Conservation (phyloP, 2,888 invertebrate genomes). For the Ashinkailepas kermadecensis region DNA sequence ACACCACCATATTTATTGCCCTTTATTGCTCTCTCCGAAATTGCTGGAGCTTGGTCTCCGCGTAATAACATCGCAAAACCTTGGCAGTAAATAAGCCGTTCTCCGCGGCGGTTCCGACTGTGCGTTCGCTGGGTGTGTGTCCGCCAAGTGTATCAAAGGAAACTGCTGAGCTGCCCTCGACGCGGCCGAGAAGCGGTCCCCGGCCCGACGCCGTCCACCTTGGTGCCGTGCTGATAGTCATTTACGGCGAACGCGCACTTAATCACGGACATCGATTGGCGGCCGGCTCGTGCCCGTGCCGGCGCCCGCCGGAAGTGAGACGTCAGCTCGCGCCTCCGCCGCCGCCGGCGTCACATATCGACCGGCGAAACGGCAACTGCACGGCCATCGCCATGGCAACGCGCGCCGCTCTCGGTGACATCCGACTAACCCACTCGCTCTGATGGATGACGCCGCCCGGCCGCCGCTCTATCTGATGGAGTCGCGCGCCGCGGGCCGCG, state of each 20-base stretch:
- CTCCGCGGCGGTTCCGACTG: too few relatives aligned
- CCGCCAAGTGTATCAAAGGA: too few relatives aligned
- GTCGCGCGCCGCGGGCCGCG: background rate
- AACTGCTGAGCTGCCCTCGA: too few relatives aligned
- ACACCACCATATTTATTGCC: too few relatives aligned
- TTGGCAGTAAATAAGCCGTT: too few relatives aligned
- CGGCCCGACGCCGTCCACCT: background rate
- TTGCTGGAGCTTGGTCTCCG: too few relatives aligned
- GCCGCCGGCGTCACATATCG: background rate
- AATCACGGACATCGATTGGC: conserved; percentile 1
- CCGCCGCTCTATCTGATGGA: background rate
- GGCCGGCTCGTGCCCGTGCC: background rate
- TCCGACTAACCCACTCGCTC: background rate
- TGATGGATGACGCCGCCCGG: background rate
- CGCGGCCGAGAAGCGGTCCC: too few relatives aligned
- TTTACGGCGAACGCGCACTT: background rate
- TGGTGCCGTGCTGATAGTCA: background rate
- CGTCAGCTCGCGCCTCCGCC: background rate
- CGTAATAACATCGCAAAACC: too few relatives aligned
- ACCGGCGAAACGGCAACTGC: background rate
- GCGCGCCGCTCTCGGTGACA: background rate
- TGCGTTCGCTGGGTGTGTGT: too few relatives aligned
- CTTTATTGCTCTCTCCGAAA: too few relatives aligned
- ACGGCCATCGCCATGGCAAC: conserved; percentile 7
- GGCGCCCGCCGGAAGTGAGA: too few relatives aligned